Percentiles rank a stretch among this genome's conserved stretches.
Evolutionary conservation across 1,140 invertebrate genomes (phyloP).

Genomic region (Hyposmocoma kahamanoa): DNA sequence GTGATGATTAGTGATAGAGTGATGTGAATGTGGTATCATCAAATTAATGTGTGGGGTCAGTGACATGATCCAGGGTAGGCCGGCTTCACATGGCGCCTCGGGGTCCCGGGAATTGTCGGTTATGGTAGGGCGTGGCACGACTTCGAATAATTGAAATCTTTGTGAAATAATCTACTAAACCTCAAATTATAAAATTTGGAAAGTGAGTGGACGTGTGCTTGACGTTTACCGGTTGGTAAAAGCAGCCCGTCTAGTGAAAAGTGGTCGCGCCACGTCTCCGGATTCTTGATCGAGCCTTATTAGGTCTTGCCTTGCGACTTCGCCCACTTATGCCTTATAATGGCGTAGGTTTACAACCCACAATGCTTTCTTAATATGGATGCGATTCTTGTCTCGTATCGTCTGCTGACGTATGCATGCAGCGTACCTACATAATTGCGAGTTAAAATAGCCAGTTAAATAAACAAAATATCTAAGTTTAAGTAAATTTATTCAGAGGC

Average conservation of each 20-base stretch:
- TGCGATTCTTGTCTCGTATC: neutral
- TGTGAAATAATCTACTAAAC: constrained; percentile 9
- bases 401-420: no score
- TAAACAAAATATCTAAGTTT: no score
- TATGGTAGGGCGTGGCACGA: constrained; percentile 66
- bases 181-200: no score
- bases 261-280: constrained; percentile 47
- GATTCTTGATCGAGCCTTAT: constrained; percentile 41
- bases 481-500: neutral
- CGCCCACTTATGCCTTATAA: constrained; percentile 42
- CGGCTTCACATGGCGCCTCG: constrained; percentile 32
- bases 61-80: constrained; percentile 42
- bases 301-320: constrained; percentile 46
- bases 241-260: constrained; percentile 25
- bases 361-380: constrained; percentile 3
- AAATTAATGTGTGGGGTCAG: constrained; percentile 52
- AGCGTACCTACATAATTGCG: no score
- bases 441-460: no score
- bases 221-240: constrained; percentile 34
- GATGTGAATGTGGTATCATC: constrained; percentile 37
- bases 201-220: constrained; percentile 22
- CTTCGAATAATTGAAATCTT: constrained; percentile 2
- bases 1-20: constrained; percentile 40
- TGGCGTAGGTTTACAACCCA: constrained; percentile 42
- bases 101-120: constrained; percentile 54